Evolutionary conservation across 2,888 invertebrate genomes (phyloP).

Genomic region (Drosophila greeni): DNA sequence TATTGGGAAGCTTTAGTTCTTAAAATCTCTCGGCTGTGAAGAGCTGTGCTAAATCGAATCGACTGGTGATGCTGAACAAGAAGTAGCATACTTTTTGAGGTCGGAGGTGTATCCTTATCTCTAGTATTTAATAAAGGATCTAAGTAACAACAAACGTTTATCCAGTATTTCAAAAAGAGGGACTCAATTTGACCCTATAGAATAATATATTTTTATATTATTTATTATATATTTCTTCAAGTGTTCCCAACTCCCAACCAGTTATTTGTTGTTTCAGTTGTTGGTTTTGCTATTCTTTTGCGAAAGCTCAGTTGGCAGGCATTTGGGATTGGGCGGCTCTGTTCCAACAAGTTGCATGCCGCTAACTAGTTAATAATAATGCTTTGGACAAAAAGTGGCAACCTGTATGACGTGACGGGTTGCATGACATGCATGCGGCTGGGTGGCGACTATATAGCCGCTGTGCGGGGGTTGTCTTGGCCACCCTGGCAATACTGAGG

Average conservation of each 20-base stretch:
- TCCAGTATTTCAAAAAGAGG: not conserved
- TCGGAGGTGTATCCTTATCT: fast-evolving
- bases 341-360: constrained; percentile 59
- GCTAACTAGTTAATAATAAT: constrained; percentile 71
- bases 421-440: constrained; percentile 56
- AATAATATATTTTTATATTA: not conserved
- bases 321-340: constrained; percentile 42
- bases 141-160: not conserved
- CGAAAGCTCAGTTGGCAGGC: constrained; percentile 38
- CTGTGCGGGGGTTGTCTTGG: constrained; percentile 4
- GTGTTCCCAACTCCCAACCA: constrained; percentile 14
- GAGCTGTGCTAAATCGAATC: not conserved
- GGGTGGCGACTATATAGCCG: constrained; percentile 2
- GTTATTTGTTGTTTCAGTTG: constrained; percentile 31
- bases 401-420: constrained; percentile 63
- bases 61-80: not conserved
- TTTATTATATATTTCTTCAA: not conserved
- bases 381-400: constrained; percentile 43
- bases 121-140: too few species aligned
- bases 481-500: constrained; percentile 8
- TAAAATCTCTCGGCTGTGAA: not conserved
- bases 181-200: not conserved
- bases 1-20: not conserved
- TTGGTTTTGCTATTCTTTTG: constrained; percentile 17
- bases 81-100: not conserved